Percentiles rank a stretch among this genome's conserved stretches.
phyloP scores from a whole-genome alignment of 2,888 invertebrate genomes.

The Hedychridium roseum region DNA sequence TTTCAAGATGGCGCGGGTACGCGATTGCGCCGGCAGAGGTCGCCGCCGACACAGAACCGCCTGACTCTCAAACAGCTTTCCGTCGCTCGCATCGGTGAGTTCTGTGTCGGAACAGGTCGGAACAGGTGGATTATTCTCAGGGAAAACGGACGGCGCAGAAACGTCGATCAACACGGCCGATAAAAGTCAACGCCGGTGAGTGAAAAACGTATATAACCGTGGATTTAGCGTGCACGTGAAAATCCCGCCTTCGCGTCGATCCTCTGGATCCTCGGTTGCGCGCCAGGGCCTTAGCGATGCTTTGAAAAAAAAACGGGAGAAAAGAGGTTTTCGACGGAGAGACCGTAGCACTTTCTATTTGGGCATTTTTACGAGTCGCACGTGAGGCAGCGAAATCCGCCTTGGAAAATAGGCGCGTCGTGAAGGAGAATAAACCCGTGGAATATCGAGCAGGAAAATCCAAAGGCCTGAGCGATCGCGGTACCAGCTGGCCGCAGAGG shows the following conservation, averaged over 20 bases:
- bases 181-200: constrained; percentile 30
- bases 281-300: not conserved
- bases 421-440: too few species aligned
- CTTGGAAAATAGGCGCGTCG: too few species aligned
- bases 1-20: constrained; percentile 21
- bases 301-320: not conserved
- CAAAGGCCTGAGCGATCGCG: constrained; percentile 16
- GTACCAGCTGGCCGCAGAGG: constrained; percentile 11
- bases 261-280: not conserved
- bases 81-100: constrained; percentile 44
- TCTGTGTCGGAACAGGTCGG: constrained; percentile 42
- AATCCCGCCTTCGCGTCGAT: not conserved
- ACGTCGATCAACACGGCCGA: constrained; percentile 30
- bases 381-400: not conserved
- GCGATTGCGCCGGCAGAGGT: constrained; percentile 14
- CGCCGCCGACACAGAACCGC: constrained; percentile 18
- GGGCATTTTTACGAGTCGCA: constrained; percentile 35
- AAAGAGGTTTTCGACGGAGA: constrained; percentile 14
- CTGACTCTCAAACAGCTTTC: constrained; percentile 31
- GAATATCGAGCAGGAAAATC: constrained; percentile 20
- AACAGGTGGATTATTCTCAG: constrained; percentile 46
- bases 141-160: constrained; percentile 38
- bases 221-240: not conserved
- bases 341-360: constrained; percentile 43
- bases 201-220: constrained; percentile 21